phyloP scores from a whole-genome alignment of 2,797 vertebrate genomes.

The Microctenopoma steveboyesi region DNA sequence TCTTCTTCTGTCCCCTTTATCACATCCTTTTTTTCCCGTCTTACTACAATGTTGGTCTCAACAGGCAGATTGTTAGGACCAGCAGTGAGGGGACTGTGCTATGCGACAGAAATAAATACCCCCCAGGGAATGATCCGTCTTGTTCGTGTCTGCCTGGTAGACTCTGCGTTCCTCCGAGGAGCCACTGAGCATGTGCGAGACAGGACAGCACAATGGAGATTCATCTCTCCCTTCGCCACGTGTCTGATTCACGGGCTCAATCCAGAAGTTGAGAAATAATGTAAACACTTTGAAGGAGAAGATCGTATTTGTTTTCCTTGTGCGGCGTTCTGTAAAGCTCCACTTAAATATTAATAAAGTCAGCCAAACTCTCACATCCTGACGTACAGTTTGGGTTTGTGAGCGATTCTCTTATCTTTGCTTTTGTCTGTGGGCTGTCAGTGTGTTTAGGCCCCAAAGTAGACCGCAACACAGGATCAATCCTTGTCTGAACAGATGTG shows the following conservation, averaged over 20 bases:
- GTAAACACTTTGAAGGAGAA: conserved; percentile 48
- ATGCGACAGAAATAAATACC: conserved; percentile 78
- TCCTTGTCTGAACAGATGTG: conserved; percentile 57
- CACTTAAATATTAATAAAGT: conserved; percentile 53
- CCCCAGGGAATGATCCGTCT: conserved; percentile 81
- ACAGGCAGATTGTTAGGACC: conserved; percentile 75
- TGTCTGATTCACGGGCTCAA: conserved; percentile 63
- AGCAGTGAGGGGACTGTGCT: conserved; percentile 67
- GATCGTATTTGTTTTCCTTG: conserved; percentile 33
- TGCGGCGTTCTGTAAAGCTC: conserved; percentile 13
- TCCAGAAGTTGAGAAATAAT: conserved; percentile 46
- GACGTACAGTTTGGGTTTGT: conserved; percentile 30
- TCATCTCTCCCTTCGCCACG: conserved; percentile 67
- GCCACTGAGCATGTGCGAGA: conserved; percentile 71
- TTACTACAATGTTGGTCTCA: conserved; percentile 54
- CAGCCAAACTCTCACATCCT: conserved; percentile 27
- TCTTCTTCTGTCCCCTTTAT: conserved; percentile 57
- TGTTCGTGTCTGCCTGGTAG: conserved; percentile 67
- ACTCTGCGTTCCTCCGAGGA: conserved; percentile 57
- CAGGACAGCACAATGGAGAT: conserved; percentile 66
- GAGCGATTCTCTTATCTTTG: conserved; percentile 35
- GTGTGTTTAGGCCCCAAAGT: conserved; percentile 26
- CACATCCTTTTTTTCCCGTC: conserved; percentile 50
- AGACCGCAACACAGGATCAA: conserved; percentile 55
- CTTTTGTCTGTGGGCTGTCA: not conserved